Evolutionary conservation across 2,888 invertebrate species (phyloP), one percentile per base, ranked within the genome.

Genomic region (Clanis bilineata): DNA sequence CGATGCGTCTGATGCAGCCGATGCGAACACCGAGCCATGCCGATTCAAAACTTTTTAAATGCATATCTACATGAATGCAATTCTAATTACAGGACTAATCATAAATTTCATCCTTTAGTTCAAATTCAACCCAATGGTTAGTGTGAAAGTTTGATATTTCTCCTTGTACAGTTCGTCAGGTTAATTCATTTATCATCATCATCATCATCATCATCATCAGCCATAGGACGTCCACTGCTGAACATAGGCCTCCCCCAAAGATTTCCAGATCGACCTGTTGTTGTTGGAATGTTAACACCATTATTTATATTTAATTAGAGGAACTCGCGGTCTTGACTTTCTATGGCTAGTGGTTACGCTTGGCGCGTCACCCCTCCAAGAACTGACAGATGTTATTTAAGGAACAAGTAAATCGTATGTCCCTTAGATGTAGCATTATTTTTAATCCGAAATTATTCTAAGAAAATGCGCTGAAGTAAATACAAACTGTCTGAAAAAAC

Each of bases 301-400:
- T n/a, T n/a, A n/a, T n/a, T n/a, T n/a, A n/a, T n/a, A n/a, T 73
- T 70, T 1, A 23, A 73, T 73, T 72, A 77, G 71, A 74, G 77
- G 78, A 72, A 76, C 62, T 68, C 74, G 71, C 71, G 69, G 67
- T 74, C 69, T 71, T 71, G 79, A 82, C 83, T 82, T 83, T 83
- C 81, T 81, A 79, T 64, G 73, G 81, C 83, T 80, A 85, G 78
- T 64, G 73, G 81, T 83, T 80, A 85, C 81, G 81, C 77, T 76
- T 71, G 68, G 68, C 70, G 64, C 64, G 60, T 62, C 72, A 70
- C 78, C 41, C 21, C 77, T 68, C 59, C 25, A 66, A 70, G 70
- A 71, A 67, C 65, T 68, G 73, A 66, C 83, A 82, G 80, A 80
- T 83, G 73, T 64, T 66, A 21, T 41, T 41, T 18, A 41, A 41